These are phyloP conservation scores for Campoletis sonorensis DNA, from an alignment of 1,140 invertebrate species.

Conservation along the genomic window DNA sequence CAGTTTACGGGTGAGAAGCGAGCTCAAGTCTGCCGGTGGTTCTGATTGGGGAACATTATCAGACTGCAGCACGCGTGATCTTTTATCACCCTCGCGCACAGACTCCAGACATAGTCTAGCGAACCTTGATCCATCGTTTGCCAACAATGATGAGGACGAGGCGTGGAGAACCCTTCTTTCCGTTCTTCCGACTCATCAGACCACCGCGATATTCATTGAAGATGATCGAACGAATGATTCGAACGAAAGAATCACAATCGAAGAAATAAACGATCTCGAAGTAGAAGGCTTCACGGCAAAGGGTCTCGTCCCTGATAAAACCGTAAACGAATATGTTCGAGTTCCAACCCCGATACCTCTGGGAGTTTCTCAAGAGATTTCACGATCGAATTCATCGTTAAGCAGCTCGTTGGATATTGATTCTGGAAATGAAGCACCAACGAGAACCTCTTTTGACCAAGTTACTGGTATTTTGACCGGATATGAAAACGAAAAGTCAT, in stretches of 20 bases:
- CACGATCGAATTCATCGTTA: conserved; percentile 58
- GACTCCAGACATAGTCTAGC: conserved; percentile 52
- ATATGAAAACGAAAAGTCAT: conserved; percentile 54
- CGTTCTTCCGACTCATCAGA: neutral
- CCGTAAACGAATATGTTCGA: conserved; percentile 63
- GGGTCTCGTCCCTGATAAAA: neutral
- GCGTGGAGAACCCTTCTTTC: neutral
- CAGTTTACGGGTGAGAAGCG: conserved; percentile 66
- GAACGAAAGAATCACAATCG: conserved; percentile 3
- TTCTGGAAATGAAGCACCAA: conserved; percentile 66
- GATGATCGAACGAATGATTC: neutral
- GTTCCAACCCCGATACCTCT: conserved; percentile 67
- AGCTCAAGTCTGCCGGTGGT: conserved; percentile 64
- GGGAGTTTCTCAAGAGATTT: conserved; percentile 57
- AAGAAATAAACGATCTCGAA: conserved; percentile 13
- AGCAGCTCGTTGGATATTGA: conserved; percentile 63
- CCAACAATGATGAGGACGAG: conserved; percentile 36
- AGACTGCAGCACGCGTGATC: conserved; percentile 63
- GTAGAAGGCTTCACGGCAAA: conserved; percentile 2
- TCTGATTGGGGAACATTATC: conserved; percentile 62
- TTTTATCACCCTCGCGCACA: conserved; percentile 52
- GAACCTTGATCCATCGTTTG: conserved; percentile 44
- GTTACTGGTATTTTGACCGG: conserved; percentile 50
- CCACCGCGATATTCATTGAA: neutral
- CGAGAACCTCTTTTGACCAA: conserved; percentile 53